These are phyloP conservation scores for Megalonaias nervosa DNA, from an alignment of 1,140 invertebrate species.

Conservation along the genomic window DNA sequence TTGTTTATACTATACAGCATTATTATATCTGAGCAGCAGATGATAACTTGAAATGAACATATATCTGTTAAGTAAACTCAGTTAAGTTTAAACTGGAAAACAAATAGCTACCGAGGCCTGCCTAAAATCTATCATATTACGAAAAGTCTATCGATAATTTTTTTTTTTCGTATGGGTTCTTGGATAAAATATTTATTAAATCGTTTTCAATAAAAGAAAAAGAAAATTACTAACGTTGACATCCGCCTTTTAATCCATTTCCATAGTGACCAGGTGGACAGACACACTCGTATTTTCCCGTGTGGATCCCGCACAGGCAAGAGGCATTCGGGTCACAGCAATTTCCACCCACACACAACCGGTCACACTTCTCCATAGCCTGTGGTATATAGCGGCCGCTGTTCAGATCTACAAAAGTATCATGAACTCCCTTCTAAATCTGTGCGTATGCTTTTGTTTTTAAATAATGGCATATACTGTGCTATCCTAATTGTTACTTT, in stretches of 20 bases:
- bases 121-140: too few relatives aligned
- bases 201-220: neutral
- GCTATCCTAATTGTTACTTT: too few relatives aligned
- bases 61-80: too few relatives aligned
- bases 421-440: neutral
- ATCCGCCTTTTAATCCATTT: conserved; percentile 76
- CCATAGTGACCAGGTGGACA: conserved; percentile 80
- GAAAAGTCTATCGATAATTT: too few relatives aligned
- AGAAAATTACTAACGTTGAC: conserved; percentile 61
- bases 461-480: too few relatives aligned
- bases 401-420: conserved; percentile 75
- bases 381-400: conserved; percentile 76
- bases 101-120: too few relatives aligned
- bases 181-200: neutral
- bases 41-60: too few relatives aligned
- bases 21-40: too few relatives aligned
- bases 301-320: conserved; percentile 80
- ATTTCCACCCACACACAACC: conserved; percentile 72
- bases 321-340: conserved; percentile 78
- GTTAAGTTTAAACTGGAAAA: too few relatives aligned
- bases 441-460: too few relatives aligned
- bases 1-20: too few relatives aligned
- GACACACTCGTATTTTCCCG: conserved; percentile 80
- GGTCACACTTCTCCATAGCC: conserved; percentile 73
- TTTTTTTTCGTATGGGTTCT: too few relatives aligned